Evolutionary conservation across 2,797 vertebrate genomes (phyloP).

Genomic region (Micromesistius poutassou): DNA sequence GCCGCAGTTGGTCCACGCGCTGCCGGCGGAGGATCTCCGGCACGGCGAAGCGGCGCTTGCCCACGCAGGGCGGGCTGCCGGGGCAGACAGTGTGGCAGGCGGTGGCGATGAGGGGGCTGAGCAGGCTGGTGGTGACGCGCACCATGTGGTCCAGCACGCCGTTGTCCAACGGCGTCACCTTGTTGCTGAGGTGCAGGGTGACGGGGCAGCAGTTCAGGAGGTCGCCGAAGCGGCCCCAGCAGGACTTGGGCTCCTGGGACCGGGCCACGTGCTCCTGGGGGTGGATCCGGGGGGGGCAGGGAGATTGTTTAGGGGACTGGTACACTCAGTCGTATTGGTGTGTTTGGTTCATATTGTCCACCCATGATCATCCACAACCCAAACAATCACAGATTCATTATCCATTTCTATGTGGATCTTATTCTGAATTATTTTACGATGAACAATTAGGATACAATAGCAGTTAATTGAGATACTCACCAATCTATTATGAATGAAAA

Average conservation of each 20-base stretch:
- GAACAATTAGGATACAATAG: neutral
- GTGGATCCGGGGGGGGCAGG: conserved; percentile 6
- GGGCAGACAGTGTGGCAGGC: conserved; percentile 85
- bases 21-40: conserved; percentile 84
- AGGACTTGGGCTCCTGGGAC: conserved; percentile 75
- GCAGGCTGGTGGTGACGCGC: conserved; percentile 82
- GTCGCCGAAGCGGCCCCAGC: conserved; percentile 72
- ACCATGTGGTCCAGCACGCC: conserved; percentile 92
- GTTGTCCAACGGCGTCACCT: conserved; percentile 75
- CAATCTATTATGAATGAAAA: neutral
- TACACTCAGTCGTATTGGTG: neutral
- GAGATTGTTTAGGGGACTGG: conserved; percentile 7
- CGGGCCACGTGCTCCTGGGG: conserved; percentile 72
- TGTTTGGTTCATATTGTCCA: neutral
- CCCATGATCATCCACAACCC: too few species aligned
- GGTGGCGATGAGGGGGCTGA: conserved; percentile 81
- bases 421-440: neutral
- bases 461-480: neutral
- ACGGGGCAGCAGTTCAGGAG: conserved; percentile 68
- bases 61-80: conserved; percentile 81
- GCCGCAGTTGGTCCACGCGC: conserved; percentile 62
- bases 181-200: conserved; percentile 60
- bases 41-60: conserved; percentile 83
- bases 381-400: neutral
- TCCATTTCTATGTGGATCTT: neutral